These are phyloP conservation scores for Gephyroberyx darwinii DNA, from an alignment of 2,797 vertebrate genomes.

Conservation along the genomic window DNA sequence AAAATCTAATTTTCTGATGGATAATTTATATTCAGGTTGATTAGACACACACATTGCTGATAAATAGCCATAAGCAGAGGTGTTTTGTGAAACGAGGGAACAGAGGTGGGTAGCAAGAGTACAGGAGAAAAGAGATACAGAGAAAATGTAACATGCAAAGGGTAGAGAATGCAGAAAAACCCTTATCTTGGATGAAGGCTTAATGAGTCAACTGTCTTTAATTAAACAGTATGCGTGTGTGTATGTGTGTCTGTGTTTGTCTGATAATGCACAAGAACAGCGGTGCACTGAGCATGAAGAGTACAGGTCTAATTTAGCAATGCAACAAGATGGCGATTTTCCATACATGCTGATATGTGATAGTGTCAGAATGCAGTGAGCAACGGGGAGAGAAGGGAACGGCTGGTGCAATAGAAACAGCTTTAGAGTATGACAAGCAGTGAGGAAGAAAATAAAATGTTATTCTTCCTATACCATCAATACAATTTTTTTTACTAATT, in stretches of 20 bases:
- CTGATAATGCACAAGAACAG: constrained; percentile 50
- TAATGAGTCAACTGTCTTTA: constrained; percentile 67
- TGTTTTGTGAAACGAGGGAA: constrained; percentile 16
- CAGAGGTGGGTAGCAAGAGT: constrained; percentile 1
- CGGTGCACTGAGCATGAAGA: constrained; percentile 68
- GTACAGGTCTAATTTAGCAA: constrained; percentile 65
- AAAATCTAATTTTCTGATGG: constrained; percentile 63
- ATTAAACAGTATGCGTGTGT: constrained; percentile 48
- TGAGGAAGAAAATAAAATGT: constrained; percentile 2
- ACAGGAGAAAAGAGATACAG: constrained; percentile 17
- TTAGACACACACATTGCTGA: constrained; percentile 59
- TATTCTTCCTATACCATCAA: not conserved
- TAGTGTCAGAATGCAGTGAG: constrained; percentile 48
- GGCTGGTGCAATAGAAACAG: constrained; percentile 33
- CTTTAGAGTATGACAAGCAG: constrained; percentile 16
- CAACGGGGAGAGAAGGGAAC: constrained; percentile 49
- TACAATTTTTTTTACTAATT: not conserved
- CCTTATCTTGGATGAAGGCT: constrained; percentile 28
- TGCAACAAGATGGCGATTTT: constrained; percentile 71
- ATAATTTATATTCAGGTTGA: constrained; percentile 66
- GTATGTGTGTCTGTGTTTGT: constrained; percentile 54
- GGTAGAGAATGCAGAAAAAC: constrained; percentile 7
- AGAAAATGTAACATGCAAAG: constrained; percentile 22
- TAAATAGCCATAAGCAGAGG: constrained; percentile 50
- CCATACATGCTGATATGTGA: constrained; percentile 70